These are phyloP conservation scores for Etia nguti DNA, from an alignment of 2,113 vertebrate species.

Conservation along the genomic window DNA sequence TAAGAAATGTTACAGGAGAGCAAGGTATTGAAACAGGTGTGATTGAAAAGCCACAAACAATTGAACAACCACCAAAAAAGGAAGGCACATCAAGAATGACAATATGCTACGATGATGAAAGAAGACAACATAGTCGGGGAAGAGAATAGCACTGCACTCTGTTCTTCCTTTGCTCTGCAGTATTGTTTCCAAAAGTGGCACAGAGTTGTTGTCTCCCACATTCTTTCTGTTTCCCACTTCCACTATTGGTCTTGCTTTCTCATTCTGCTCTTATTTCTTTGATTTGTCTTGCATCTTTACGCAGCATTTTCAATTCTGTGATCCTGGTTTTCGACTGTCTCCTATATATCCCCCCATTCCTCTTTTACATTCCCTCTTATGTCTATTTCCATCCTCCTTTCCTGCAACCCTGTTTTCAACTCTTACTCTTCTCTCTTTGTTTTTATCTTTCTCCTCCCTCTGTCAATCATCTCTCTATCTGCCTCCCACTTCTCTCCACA, in stretches of 20 bases:
- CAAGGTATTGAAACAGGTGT: not conserved
- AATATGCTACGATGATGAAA: not conserved
- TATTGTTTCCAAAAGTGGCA: slow-evolving; percentile 28
- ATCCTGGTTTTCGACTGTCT: not conserved
- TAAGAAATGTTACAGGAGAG: not conserved
- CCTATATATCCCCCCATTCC: not conserved
- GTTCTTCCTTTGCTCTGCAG: not conserved
- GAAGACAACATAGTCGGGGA: not conserved
- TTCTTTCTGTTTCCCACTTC: not conserved
- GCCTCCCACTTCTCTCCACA: not conserved
- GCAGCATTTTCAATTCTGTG: slow-evolving; percentile 7
- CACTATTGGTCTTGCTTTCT: not conserved
- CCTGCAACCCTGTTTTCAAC: not conserved
- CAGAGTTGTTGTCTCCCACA: not conserved
- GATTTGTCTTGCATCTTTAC: slow-evolving; percentile 6
- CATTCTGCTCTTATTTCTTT: not conserved
- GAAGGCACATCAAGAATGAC: slow-evolving; percentile 12
- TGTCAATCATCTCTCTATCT: slow-evolving; percentile 35
- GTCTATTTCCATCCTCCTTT: slow-evolving; percentile 3
- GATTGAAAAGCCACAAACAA: slow-evolving; percentile 9
- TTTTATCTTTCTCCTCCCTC: not conserved
- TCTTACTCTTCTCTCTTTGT: not conserved
- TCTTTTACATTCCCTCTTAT: not conserved
- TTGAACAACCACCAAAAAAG: slow-evolving; percentile 10
- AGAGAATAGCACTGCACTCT: slow-evolving; percentile 3